Evolutionary conservation across 1,140 invertebrate species (phyloP), one percentile per base, ranked within the genome.

Genomic region (Bombyx mori): DNA sequence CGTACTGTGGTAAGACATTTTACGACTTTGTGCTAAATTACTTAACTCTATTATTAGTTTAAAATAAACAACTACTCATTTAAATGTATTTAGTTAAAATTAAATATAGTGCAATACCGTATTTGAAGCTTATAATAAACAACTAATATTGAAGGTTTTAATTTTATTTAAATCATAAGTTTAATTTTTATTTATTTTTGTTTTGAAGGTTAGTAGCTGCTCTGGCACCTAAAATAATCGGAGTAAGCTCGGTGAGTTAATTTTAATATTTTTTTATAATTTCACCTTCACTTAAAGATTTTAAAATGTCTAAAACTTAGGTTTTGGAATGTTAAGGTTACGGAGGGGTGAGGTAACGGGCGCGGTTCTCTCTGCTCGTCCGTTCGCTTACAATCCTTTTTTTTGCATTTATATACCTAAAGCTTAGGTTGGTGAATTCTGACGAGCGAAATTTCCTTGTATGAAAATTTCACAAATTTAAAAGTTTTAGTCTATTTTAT

Each of bases 1-100:
- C 81, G 77, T 80, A 76, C 70, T 84, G 69, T 82, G 78, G 83
- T 87, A 75, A 82, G 78, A 68, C 26, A 69, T 66, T 58, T 53
- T 22, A 62, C 58, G 26, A 44, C 26, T 55, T 10, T 9, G 22
- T n/a, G 35, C 45, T 26, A 22, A 47, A 44, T 42, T 26, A 22
- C 47, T 56, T 7, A 42, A 48, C 9, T 56, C 22, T 12, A 54
- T 35, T 35, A 35, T 35, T 35, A 35, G 26, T 35, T 35, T 35
- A 35, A 35, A 35, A 35, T 35, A 35, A 35, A 35, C 26, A 35
- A 5, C 26, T 35, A 35, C 26, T 35, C 26, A 35, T 35, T 35
- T 5, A 35, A 35, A 35, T 35, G 4, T 35, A 35, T 42, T 52
- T 44, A 44, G 26, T 54, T n/a, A 44, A 44, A 54, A 12, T 45